A percentile compares a stretch with the other conserved stretches of the same genome.
phyloP scores from a whole-genome alignment of 2,888 invertebrate species.

The Agrotis puta region DNA sequence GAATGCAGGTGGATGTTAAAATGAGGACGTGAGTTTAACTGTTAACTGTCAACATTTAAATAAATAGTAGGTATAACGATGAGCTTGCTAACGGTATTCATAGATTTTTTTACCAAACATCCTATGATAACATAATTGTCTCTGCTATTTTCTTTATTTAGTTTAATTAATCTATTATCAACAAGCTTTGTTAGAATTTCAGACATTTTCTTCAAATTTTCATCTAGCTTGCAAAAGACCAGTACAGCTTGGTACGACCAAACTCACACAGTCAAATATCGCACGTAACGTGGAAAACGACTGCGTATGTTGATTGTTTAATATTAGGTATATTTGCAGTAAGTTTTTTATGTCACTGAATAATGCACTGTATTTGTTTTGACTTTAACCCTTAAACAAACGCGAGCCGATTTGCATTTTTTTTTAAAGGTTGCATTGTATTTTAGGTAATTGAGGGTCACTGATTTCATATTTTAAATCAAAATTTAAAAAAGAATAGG shows the following conservation, averaged over 20 bases:
- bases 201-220: background rate
- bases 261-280: no score
- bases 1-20: background rate
- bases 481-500: no score
- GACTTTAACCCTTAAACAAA: no score
- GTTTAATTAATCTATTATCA: background rate
- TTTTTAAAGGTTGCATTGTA: no score
- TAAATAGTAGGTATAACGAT: background rate
- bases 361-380: no score
- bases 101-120: constrained; percentile 8
- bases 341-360: no score
- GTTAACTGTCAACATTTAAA: background rate
- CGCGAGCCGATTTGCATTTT: no score
- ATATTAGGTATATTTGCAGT: no score
- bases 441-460: no score
- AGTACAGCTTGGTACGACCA: background rate
- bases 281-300: no score
- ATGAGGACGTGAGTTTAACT: background rate
- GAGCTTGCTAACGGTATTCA: constrained; percentile 32
- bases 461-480: no score
- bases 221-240: background rate
- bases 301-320: no score
- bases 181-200: background rate
- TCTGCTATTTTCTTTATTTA: background rate
- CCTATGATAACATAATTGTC: background rate